Conservation (phyloP, 2,888 invertebrate species). For the Nomada flava region DNA sequence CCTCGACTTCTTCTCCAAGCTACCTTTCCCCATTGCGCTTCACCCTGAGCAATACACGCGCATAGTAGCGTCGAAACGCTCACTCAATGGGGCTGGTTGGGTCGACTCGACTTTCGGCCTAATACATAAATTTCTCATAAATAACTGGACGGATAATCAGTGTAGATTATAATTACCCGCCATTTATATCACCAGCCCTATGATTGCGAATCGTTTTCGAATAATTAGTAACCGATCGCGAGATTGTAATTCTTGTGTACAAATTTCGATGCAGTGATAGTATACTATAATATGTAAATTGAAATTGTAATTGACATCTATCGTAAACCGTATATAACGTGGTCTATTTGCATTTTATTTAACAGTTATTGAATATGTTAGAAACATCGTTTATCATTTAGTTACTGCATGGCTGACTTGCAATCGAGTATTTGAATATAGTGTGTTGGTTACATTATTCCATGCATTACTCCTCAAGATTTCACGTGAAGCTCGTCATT, state of each 20-base stretch:
- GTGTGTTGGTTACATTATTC: too few relatives aligned
- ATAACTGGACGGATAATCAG: slow-evolving; percentile 76
- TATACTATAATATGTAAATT: not conserved
- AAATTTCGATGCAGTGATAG: slow-evolving; percentile 1
- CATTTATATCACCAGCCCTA: slow-evolving; percentile 56
- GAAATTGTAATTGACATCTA: not conserved
- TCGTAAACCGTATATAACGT: too few relatives aligned
- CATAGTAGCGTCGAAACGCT: slow-evolving; percentile 48
- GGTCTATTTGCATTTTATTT: too few relatives aligned
- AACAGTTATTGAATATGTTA: too few relatives aligned
- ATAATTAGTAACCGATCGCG: slow-evolving; percentile 32
- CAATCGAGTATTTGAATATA: too few relatives aligned
- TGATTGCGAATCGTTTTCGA: slow-evolving; percentile 29
- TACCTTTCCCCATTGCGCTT: slow-evolving; percentile 24
- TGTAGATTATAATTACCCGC: slow-evolving; percentile 75
- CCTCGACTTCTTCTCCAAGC: slow-evolving; percentile 46
- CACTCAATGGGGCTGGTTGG: slow-evolving; percentile 37
- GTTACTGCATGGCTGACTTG: too few relatives aligned
- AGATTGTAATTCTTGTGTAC: slow-evolving; percentile 10
- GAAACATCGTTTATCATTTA: too few relatives aligned
- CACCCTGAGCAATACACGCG: slow-evolving; percentile 35
- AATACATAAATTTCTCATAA: slow-evolving; percentile 81
- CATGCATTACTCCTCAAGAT: too few relatives aligned
- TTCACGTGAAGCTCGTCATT: not conserved
- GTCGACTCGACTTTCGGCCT: slow-evolving; percentile 63